phyloP scores from a whole-genome alignment of 2,113 vertebrate species.

The Rhipidura dahli region DNA sequence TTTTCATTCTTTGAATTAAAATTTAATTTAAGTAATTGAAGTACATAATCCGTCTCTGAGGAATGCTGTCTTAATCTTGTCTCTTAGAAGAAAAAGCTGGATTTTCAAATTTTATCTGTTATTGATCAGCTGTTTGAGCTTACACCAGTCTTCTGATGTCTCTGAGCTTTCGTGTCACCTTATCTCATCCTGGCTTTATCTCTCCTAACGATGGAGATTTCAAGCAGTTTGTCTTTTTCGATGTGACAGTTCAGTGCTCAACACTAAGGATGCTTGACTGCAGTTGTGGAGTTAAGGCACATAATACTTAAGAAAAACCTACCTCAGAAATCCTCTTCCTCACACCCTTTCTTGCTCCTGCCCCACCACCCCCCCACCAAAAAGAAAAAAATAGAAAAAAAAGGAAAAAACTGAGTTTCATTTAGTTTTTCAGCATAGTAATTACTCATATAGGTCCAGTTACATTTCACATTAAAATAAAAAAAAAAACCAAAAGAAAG shows the following conservation, averaged over 20 bases:
- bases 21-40: slow-evolving; percentile 56
- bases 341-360: background rate
- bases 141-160: background rate
- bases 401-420: background rate
- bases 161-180: slow-evolving; percentile 11
- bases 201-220: background rate
- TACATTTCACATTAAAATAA: background rate
- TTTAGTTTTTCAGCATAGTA: background rate
- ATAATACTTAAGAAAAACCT: background rate
- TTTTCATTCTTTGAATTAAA: slow-evolving; percentile 60
- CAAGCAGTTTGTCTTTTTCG: background rate
- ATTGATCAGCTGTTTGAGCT: slow-evolving; percentile 2
- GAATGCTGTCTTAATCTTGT: slow-evolving; percentile 38
- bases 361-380: rapidly evolving
- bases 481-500: too few relatives aligned
- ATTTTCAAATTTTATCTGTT: slow-evolving; percentile 48
- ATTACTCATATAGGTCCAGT: background rate
- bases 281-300: background rate
- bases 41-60: background rate
- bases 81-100: slow-evolving; percentile 20
- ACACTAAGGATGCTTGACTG: background rate
- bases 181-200: slow-evolving; percentile 6
- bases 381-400: background rate
- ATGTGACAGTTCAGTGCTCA: background rate
- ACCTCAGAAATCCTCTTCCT: background rate